phyloP scores from a whole-genome alignment of 2,113 vertebrate species.

The Murina feae region DNA sequence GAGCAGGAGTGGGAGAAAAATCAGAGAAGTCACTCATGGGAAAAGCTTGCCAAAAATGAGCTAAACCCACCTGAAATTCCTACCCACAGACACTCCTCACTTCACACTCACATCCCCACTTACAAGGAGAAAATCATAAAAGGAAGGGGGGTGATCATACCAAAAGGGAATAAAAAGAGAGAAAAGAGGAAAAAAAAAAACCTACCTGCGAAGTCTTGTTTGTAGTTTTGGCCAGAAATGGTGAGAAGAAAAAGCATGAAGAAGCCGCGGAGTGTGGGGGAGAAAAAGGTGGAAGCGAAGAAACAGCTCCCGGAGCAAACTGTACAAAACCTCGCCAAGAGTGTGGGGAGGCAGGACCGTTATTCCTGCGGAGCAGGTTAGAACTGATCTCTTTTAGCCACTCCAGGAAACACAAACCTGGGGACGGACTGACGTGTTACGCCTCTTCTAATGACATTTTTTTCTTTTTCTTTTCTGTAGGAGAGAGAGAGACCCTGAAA shows the following conservation, averaged over 20 bases:
- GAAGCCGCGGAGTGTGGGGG: conserved; percentile 87
- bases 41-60: conserved; percentile 61
- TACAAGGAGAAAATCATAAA: conserved; percentile 60
- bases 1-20: conserved; percentile 21
- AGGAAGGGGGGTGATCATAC: conserved; percentile 29
- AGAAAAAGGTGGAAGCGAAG: conserved; percentile 85
- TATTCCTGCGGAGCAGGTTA: conserved; percentile 99
- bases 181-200: conserved; percentile 73
- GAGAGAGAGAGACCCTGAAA: conserved; percentile 95
- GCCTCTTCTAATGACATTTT: conserved; percentile 99
- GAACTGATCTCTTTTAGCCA: conserved; percentile 99
- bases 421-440: conserved; percentile 99
- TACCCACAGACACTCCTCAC: conserved; percentile 62
- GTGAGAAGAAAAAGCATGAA: conserved; percentile 88
- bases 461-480: conserved; percentile 96
- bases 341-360: conserved; percentile 94
- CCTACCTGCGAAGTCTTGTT: conserved; percentile 92
- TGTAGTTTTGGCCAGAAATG: conserved; percentile 88
- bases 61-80: conserved; percentile 71
- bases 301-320: conserved; percentile 92
- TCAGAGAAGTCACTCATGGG: conserved; percentile 58
- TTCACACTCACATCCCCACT: conserved; percentile 53
- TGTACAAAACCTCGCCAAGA: conserved; percentile 93
- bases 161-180: conserved; percentile 60
- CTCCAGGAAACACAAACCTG: conserved; percentile 99